These are phyloP conservation scores for Thaumatotibia leucotreta DNA, from an alignment of 1,140 invertebrate species.

Conservation along the genomic window DNA sequence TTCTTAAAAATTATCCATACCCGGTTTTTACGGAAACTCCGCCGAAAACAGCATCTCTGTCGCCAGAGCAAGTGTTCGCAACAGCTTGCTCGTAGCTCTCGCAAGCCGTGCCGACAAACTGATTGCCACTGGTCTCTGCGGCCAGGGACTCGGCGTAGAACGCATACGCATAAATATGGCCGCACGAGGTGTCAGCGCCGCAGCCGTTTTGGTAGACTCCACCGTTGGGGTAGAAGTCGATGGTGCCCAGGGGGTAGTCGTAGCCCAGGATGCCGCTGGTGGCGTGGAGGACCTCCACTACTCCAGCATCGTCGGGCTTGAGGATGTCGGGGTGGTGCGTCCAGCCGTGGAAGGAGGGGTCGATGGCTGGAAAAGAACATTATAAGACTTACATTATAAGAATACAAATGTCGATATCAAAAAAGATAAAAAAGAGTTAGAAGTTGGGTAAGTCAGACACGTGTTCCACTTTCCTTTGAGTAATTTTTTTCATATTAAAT, in stretches of 20 bases:
- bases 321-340: slow-evolving; percentile 72
- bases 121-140: slow-evolving; percentile 24
- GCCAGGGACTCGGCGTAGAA: slow-evolving; percentile 58
- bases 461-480: no score
- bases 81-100: slow-evolving; percentile 39
- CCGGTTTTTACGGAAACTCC: slow-evolving; percentile 33
- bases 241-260: slow-evolving; percentile 77
- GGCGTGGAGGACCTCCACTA: slow-evolving; percentile 85
- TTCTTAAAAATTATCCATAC: slow-evolving; percentile 29
- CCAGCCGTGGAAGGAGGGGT: slow-evolving; percentile 77
- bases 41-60: slow-evolving; percentile 41
- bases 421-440: no score
- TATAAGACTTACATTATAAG: no score
- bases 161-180: slow-evolving; percentile 41
- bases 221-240: slow-evolving; percentile 85
- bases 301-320: slow-evolving; percentile 77
- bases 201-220: slow-evolving; percentile 60
- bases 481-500: no score
- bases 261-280: slow-evolving; percentile 78
- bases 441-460: no score
- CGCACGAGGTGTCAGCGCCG: slow-evolving; percentile 35
- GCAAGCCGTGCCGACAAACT: slow-evolving; percentile 55
- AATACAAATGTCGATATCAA: no score
- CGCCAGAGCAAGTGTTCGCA: slow-evolving; percentile 34
- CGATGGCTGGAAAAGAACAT: slow-evolving; percentile 73